phyloP scores from a whole-genome alignment of 2,888 invertebrate species.

The Phasia obesa region DNA sequence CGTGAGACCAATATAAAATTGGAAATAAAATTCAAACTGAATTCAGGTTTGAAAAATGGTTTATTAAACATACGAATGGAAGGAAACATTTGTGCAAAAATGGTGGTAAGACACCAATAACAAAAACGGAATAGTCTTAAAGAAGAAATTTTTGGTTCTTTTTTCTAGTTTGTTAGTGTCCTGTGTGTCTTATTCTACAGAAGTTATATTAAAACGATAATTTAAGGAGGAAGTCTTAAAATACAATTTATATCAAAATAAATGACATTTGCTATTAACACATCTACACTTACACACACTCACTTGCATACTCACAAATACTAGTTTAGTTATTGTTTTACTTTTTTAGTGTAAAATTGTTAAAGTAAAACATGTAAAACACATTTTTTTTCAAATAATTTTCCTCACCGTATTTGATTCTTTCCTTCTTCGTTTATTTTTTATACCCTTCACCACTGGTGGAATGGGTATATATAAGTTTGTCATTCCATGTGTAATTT shows the following conservation, averaged over 20 bases:
- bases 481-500: too few relatives aligned
- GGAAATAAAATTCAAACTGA: conserved; percentile 51
- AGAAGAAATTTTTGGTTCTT: neutral
- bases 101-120: conserved; percentile 21
- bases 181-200: neutral
- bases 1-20: conserved; percentile 69
- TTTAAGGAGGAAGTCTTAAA: conserved; percentile 10
- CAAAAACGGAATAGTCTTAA: neutral
- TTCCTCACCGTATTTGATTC: conserved; percentile 21
- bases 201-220: conserved; percentile 27
- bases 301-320: neutral
- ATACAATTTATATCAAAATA: conserved; percentile 50
- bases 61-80: conserved; percentile 13
- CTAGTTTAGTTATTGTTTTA: conserved; percentile 1
- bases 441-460: too few relatives aligned
- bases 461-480: too few relatives aligned
- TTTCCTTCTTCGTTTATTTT: neutral
- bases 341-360: neutral
- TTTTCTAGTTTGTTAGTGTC: neutral
- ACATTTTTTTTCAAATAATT: conserved; percentile 24
- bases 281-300: neutral
- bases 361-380: too few relatives aligned
- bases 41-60: conserved; percentile 31
- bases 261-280: conserved; percentile 44
- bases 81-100: conserved; percentile 29